Evolutionary conservation across 2,113 vertebrate species (phyloP), one percentile per base, ranked within the genome.

Genomic region (Notechis scutatus): DNA sequence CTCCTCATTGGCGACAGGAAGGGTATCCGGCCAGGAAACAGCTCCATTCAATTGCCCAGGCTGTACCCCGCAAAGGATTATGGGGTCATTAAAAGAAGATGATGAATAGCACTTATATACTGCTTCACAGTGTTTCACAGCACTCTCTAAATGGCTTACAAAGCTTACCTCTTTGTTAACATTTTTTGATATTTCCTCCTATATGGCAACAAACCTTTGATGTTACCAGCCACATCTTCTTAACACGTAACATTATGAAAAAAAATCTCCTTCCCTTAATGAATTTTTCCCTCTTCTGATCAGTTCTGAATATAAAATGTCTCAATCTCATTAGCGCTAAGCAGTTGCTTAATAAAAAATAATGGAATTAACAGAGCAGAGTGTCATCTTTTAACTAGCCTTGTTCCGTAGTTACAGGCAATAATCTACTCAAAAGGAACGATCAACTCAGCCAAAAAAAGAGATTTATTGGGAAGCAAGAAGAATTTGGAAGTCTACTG

Each of bases 321-420:
- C 85, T 85, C 95, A 96, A 96, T 96, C 95, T 97, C 94, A 96
- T 97, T 96, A 97, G 85, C 45, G 93, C 95, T 95, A 81, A 95
- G 21, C 45, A 95, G 89, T 39, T 81, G 94, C 95, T 96, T 88
- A 64, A 64, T 88, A 96, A 96, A 97, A 94, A 94, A 94, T 94
- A 92, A 95, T 86, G 94, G 81, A 86, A 15, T 94, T 96, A 96
- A 96, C 95, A 94, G 96, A 95, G 39, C 52, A 93, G 89, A 94
- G 94, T n/a, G 69, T 39, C 69, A 39, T 39, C 69, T 39, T 81
- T 81, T 81, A 39, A 39, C 69, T 39, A 39, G 69, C 15, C 69
- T 81, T 81, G 15, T 11, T 20, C n/a, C 2, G 18, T 21, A 81
- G 69, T 81, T 81, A 81, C 34, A 39, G 34, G 15, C n/a, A 81